Evolutionary conservation across 2,797 vertebrate species (phyloP), one percentile per base, ranked within the genome.

Genomic region (Leucoraja ocellata): DNA sequence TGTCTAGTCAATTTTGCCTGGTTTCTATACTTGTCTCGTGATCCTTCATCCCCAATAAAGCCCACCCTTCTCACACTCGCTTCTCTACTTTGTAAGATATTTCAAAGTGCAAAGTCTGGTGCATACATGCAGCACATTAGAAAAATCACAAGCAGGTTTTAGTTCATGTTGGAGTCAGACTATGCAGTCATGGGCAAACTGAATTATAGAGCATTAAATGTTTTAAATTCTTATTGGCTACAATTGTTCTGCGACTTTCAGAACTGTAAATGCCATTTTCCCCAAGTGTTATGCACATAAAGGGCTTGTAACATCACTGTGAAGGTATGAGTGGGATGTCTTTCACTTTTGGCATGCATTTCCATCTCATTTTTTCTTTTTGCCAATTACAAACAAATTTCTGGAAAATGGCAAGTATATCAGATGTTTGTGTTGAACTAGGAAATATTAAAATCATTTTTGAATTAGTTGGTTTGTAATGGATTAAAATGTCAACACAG

Each of bases 351-450:
- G 16, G 32, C 23, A 36, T 74, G 36, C 39, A 74, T 54, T 91
- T 91, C 90, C 90, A 91, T 74, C 39, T 73, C 90, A 91, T 74
- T 23, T 36, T 25, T 11, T 74, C 76, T 68, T 80, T 13, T 71
- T 92, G 39, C 71, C 71, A 92, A 92, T 74, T 91, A 54, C 16
- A 92, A 16, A 92, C 25, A 46, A 54, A 73, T 74, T 92, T 74
- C 46, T 54, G 71, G 68, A 88, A 68, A n/a, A 2, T 88, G 63
- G 84, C 84, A 88, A 32, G 21, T 71, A 76, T 28, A 68, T 28
- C 90, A 28, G 36, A 13, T 54, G 36, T 36, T 76, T 73, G 90
- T 58, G 25, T 25, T 11, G 18, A 92, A 76, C 68, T 54, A n/a
- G 90, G 90, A 71, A 32, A 76, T 32, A 88, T 36, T 88, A 88